Percentiles rank a stretch among this genome's conserved stretches.
Evolutionary conservation across 2,113 vertebrate species (phyloP).

Genomic region (Antennarius striatus): DNA sequence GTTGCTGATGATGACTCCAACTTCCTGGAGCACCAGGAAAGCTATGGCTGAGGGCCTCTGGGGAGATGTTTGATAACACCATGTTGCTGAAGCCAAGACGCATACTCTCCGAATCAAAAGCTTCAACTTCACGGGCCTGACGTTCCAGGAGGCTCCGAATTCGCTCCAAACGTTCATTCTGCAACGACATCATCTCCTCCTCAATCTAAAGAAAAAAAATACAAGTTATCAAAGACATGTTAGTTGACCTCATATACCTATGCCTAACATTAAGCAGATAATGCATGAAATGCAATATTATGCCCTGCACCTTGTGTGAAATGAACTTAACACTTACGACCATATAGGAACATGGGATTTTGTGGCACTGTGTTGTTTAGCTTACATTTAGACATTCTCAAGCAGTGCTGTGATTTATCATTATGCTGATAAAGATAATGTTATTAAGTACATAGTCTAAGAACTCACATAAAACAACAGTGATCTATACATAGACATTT

Average conservation of each 20-base stretch:
- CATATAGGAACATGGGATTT: too few relatives aligned
- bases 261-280: background rate
- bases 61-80: constrained; percentile 96
- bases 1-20: constrained; percentile 83
- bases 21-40: constrained; percentile 90
- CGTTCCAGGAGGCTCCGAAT: constrained; percentile 96
- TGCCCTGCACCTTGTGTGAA: too few relatives aligned
- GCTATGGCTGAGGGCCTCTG: constrained; percentile 95
- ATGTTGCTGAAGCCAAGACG: constrained; percentile 99
- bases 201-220: constrained; percentile 84
- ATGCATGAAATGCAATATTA: too few relatives aligned
- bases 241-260: background rate
- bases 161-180: constrained; percentile 93
- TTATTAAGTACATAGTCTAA: too few relatives aligned
- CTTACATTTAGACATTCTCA: too few relatives aligned
- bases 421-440: too few relatives aligned
- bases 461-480: too few relatives aligned
- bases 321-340: too few relatives aligned
- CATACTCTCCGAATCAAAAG: constrained; percentile 99
- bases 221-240: background rate
- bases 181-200: constrained; percentile 94
- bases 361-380: too few relatives aligned
- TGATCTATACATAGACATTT: too few relatives aligned
- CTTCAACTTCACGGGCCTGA: constrained; percentile 96
- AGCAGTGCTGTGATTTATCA: too few relatives aligned